Evolutionary conservation across 2,888 invertebrate genomes (phyloP), one percentile per base, ranked within the genome.

Genomic region (Heliconius ethilla): DNA sequence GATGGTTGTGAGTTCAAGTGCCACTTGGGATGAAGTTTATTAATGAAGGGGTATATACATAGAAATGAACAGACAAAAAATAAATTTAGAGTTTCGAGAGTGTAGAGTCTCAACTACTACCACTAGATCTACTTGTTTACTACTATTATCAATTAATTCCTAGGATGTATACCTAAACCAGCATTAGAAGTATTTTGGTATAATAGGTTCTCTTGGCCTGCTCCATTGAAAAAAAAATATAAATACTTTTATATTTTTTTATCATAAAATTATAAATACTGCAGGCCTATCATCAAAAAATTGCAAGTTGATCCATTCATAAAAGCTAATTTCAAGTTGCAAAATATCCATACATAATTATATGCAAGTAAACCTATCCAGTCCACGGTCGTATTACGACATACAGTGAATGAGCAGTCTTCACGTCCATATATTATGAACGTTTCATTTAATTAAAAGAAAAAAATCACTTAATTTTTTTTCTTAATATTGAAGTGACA

Each of bases 301-400:
- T 33, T 59, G 33, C 55, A 33, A 55, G 33, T 33, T 33, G 29
- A 6, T 51, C 33, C 76, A 65, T 76, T 76, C 76, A 72, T 66
- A 72, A 70, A 76, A 76, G 65, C 65, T 72, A 72, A 76, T 72
- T 72, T 59, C 9, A 45, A 65, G 55, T 76, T 72, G 55, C 73
- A 67, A 74, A 77, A 74, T 27, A 45, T 74, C 74, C 45, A 37
- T 62, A 67, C 70, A 77, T 76, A 70, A 77, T 66, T 77, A 55
- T 66, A 37, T 74, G 40, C 51, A 51, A 70, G 74, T 78, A 65
- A 70, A 78, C 69, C 27, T 75, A 75, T 78, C 78, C 69, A 75
- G 78, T 70, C 63, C 78, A 78, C 62, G 78, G 78, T 75, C 75
- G 15, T 27, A 25, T 78, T 78, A 37, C 78, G 65, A 69, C 70